Evolutionary conservation across 64 coral and sea anemone species (phyloP), one percentile per base, ranked within the genome.

Genomic region (Anthopleura sola): DNA sequence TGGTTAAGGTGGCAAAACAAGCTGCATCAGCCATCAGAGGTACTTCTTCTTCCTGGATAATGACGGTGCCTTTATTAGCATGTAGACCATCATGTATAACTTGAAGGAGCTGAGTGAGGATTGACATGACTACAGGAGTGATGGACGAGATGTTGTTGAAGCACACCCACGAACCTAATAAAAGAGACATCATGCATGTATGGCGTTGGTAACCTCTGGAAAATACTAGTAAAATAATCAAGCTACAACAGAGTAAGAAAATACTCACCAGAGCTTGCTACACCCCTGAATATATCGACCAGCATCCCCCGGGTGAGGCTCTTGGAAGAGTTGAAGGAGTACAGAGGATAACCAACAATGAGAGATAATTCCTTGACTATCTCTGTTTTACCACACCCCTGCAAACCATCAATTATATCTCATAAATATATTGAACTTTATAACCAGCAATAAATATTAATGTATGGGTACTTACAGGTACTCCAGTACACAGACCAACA

Each of bases 101-200:
- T 60, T 87, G 77, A n/a, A 92, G 26, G 10, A 96, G 79, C 57
- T 96, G 94, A 18, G 78, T 78, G 23, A 96, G 83, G 36, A 96
- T 82, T 0, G 94, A 90, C 66, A 96, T 75, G 15, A 92, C 87
- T 23, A 78, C 85, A 6, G 94, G 83, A 60, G 88, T 88, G 36
- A 99, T 89, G 17, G 93, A 53, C n/a, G 84, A 88, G 6, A 99
- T 81, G 60, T 88, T 92, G 55, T 89, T 89, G 51, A 99, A 57
- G 68, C 97, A 99, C 26, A 99, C 82, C 97, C 97, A 99, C 38
- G 92, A 89, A 37, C 95, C 95, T 98, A 46, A 24, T 39, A 86
- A 74, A 21, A 84, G 54, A 15, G 7, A 75, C 15, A 79, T 1
- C n/a, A 56, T 4, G 49, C 34, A 62, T 68, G 29, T 34, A 91